Base-by-base conservation (phyloP, 2,888 invertebrate species). In the Dastarcus helophoroides region DNA sequence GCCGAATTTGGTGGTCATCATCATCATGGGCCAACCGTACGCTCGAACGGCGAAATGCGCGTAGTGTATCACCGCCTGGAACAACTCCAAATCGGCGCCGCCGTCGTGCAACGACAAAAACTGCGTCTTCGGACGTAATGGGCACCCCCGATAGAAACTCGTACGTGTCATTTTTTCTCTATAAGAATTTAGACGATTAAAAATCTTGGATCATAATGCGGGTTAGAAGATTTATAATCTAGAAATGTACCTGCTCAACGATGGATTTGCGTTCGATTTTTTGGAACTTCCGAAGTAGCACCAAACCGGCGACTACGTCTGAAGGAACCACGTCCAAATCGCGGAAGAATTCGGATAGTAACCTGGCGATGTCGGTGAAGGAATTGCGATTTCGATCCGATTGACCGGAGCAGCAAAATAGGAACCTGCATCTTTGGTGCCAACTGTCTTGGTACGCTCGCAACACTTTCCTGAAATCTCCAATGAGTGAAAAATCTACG, bases 261-360 rank as follows among this genome's bases (percentile, higher is more conserved):
- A 82, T 77, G 13, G 79, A 70, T 58, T 79, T 76, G 33, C 81
- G 69, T 54, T 83, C 79, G 39, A 80, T 68, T 48, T 81, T 81
- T 58, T 89, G 88, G 48, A 80, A 79, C 51, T 80, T 78, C 33
- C 88, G 64, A 31, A 88, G 64, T 27, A 89, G 62, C 6, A 86
- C 79, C 37, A 89, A 62, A 2, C 88, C 88, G 12, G 85, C 88
- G 2, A 88, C 74, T 4, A 89, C 83, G 60, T 89, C 88, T 22
- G 84, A 82, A 2, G 86, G 86, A 11, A 84, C 86, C 15, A 89
- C 85, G 60, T 89, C 88, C 41, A 89, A 60, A 57, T 88, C 88
- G 15, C 85, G 71, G 61, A 88, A 88, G 61, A 86, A 89, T 53
- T 88, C 86, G 36, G 84, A 84, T 39, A 89, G 62, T 25, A 89